Evolutionary conservation across 2,888 invertebrate genomes (phyloP), one percentile per base, ranked within the genome.

Genomic region (Pheosia gnoma): DNA sequence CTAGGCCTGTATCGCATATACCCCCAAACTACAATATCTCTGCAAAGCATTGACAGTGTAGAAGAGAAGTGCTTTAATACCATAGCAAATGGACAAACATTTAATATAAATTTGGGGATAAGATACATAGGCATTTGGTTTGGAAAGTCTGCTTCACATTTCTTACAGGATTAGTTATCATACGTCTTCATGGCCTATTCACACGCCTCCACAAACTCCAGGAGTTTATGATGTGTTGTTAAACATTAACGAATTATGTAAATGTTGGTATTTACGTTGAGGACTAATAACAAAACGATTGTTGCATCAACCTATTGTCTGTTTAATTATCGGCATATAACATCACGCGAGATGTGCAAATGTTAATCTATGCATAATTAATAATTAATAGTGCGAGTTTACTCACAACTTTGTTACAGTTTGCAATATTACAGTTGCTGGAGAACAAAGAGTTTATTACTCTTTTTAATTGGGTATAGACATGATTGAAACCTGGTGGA

Each of bases 281-380:
- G 65, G 71, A 71, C 58, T 10, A 52, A 59, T 59, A 63, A 60
- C 62, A 71, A 68, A 72, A 61, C 65, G 68, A 56, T 67, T 68
- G 61, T 71, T 64, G 62, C 68, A 74, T 53, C 58, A 68, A 68
- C 10, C 71, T 61, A 72, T 74, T 72, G 72, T 72, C 60, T 61
- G 64, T 66, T 55, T 66, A 74, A 74, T 70, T 68, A 58, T 53
- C 36, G 7, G 58, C 39, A 56, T 58, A 61, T 71, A 61, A 51
- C 60, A 70, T 55, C 73, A 70, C 58, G 70, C 61, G 5, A 55
- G n/a, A 37, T 47, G n/a, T 47, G n/a, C 51, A 51, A 13, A 51
- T 51, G 51, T 51, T 51, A 9, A 13, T 25, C 10, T 13, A 8
- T 51, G 51, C 25, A 51, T 13, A 25, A 8, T 25, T 25, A 25